Percentiles rank a stretch among this genome's conserved stretches.
Conservation (phyloP, 2,113 vertebrate species). For the Scophthalmus maximus region DNA sequence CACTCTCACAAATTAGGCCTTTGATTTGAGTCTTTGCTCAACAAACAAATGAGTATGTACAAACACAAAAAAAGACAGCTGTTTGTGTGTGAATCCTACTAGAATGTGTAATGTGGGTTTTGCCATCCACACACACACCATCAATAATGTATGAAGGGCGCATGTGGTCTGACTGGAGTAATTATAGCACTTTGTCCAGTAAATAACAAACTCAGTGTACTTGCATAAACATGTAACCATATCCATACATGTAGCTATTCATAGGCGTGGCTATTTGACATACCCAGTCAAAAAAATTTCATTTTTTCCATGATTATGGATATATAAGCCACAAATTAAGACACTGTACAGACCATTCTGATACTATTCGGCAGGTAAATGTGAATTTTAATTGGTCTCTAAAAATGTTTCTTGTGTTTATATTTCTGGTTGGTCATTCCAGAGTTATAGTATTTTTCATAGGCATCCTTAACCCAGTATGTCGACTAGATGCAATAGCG, state of each 20-base stretch:
- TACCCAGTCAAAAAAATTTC: neutral
- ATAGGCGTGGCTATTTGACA: neutral
- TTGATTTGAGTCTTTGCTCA: constrained; percentile 44
- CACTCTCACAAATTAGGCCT: constrained; percentile 23
- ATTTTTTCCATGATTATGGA: neutral
- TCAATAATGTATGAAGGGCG: constrained; percentile 64
- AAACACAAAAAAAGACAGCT: constrained; percentile 53
- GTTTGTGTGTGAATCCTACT: constrained; percentile 18
- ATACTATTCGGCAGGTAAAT: neutral
- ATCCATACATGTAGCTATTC: neutral
- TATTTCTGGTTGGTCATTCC: neutral
- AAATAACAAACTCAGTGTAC: constrained; percentile 36
- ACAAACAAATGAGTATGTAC: constrained; percentile 48
- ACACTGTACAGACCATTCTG: neutral
- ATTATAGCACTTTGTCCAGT: constrained; percentile 47
- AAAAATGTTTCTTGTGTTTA: neutral
- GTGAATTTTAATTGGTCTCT: neutral
- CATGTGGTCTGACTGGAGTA: constrained; percentile 52
- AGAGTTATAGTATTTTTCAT: constrained; percentile 22
- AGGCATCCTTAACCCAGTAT: neutral
- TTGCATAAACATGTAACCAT: neutral
- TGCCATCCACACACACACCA: constrained; percentile 23
- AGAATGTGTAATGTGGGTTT: constrained; percentile 42
- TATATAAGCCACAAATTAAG: neutral
- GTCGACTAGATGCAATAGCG: constrained; percentile 21